Percentiles rank a stretch among this genome's conserved stretches.
Evolutionary conservation across 2,888 invertebrate species (phyloP).

Genomic region (Drosophila suboccidentalis): DNA sequence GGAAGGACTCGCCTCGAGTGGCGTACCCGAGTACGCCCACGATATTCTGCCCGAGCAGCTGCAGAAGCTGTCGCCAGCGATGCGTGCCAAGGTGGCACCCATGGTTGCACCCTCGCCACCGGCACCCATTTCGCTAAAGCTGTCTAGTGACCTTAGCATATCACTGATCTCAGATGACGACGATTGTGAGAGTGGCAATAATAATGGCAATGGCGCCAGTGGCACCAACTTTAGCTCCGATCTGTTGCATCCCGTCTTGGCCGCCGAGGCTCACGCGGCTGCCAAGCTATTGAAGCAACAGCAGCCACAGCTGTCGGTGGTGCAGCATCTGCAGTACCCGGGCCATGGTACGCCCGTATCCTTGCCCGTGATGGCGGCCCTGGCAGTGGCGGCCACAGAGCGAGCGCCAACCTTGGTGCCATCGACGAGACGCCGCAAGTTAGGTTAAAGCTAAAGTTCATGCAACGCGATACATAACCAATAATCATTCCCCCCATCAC

Average conservation of each 20-base stretch:
- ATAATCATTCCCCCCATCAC: constrained; percentile 53
- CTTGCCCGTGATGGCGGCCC: constrained; percentile 55
- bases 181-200: constrained; percentile 67
- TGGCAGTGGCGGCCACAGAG: constrained; percentile 33
- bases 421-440: constrained; percentile 64
- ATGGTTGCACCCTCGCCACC: constrained; percentile 70
- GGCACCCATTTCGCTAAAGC: constrained; percentile 80
- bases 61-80: constrained; percentile 69
- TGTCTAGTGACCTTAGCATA: constrained; percentile 83
- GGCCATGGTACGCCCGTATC: constrained; percentile 64
- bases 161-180: constrained; percentile 85
- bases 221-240: constrained; percentile 9
- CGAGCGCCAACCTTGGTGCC: constrained; percentile 31
- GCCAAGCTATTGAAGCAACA: constrained; percentile 76
- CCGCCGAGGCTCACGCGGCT: constrained; percentile 60
- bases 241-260: constrained; percentile 50
- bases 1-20: constrained; percentile 83
- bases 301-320: constrained; percentile 76
- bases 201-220: constrained; percentile 29
- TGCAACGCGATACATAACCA: constrained; percentile 40
- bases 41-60: constrained; percentile 68
- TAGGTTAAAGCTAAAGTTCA: constrained; percentile 56
- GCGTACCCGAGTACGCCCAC: constrained; percentile 77
- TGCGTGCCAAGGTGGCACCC: constrained; percentile 72
- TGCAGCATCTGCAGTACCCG: constrained; percentile 71